Base-by-base conservation (phyloP, 64 coral and sea anemone genomes). In the Astreopora myriophthalma region DNA sequence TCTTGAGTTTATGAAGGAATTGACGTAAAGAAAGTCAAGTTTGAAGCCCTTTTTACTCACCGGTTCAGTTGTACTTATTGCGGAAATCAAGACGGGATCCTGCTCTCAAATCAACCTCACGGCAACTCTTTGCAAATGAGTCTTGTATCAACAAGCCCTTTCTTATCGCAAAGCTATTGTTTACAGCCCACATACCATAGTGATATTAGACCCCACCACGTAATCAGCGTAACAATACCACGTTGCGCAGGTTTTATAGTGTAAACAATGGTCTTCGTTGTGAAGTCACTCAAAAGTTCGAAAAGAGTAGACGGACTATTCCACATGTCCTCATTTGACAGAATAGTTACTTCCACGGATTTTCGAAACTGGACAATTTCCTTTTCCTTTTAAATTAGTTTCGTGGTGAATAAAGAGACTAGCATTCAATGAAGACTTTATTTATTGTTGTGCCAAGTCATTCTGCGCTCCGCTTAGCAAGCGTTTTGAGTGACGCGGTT, bases 181-280 rank as follows among this genome's bases (percentile, higher is more conserved):
- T 76, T 17, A 5, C 24, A 9, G 62, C n/a, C 75, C 75, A 28
- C 40, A 30, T 51, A 17, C 27, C 44, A 30, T 25, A 51, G 2
- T 40, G 19, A 55, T 78, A 52, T 78, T 17, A 8, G 75, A 52
- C 75, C 75, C 16, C n/a, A 78, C 16, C 20, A 78, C 75, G 75
- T 78, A 25, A 78, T 23, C 35, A 1, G n/a, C n/a, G n/a, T n/a
- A n/a, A n/a, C n/a, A n/a, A n/a, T n/a, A n/a, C n/a, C n/a, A n/a
- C n/a, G n/a, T n/a, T 6, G 11, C 48, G 1, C 75, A 31, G 13
- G 17, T 27, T 8, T 78, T 48, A 3, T 26, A 13, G 10, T 16
- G 24, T 29, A 24, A 49, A 17, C 73, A 22, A 73, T 14, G 37
- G 0, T 38, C 46, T 13, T 75, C 19, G 37, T 73, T 20, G 17